Evolutionary conservation across 2,113 vertebrate species (phyloP).

Genomic region (Bothrops jararaca): DNA sequence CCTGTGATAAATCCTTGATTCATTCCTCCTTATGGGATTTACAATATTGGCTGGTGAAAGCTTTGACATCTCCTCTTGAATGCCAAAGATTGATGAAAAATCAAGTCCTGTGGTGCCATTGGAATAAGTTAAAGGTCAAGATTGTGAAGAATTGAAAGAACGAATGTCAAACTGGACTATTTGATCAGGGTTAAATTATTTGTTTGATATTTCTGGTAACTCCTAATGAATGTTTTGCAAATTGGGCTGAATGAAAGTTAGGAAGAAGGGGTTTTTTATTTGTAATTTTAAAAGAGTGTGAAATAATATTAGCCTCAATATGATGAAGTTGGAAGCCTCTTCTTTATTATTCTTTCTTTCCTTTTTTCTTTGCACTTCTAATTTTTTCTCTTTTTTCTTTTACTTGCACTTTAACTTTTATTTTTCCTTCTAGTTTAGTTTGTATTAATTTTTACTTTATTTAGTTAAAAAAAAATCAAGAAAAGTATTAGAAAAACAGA

Average conservation of each 20-base stretch:
- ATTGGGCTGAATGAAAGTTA: neutral
- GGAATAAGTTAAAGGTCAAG: neutral
- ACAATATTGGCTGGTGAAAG: neutral
- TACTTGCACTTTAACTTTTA: neutral
- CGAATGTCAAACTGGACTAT: neutral
- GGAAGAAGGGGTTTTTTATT: neutral
- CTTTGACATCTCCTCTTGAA: neutral
- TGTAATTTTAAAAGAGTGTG: neutral
- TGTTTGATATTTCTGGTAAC: neutral
- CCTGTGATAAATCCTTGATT: neutral
- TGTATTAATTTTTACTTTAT: neutral
- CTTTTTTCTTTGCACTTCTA: neutral
- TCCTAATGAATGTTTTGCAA: neutral
- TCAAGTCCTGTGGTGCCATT: neutral
- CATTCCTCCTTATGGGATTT: neutral
- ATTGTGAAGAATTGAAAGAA: neutral
- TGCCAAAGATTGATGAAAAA: neutral
- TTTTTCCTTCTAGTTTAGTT: neutral
- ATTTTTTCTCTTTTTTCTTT: neutral
- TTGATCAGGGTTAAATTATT: neutral
- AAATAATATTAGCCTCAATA: neutral
- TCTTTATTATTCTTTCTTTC: neutral
- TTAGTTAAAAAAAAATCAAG: neutral
- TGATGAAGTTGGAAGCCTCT: neutral
- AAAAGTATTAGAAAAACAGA: neutral